Conservation (phyloP, 2,797 vertebrate species). For the Anguilla marmorata region DNA sequence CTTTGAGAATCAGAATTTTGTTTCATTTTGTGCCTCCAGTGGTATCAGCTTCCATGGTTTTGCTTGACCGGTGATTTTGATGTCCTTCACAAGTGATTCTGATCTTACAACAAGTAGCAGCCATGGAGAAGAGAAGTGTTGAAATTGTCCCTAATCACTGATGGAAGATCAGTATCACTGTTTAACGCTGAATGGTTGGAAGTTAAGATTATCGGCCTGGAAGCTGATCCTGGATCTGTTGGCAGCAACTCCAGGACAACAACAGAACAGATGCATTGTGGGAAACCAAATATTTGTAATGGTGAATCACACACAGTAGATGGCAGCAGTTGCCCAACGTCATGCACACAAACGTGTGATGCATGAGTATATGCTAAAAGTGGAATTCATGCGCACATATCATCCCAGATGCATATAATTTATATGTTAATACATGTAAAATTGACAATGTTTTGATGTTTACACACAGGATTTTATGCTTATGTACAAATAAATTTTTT, state of each 20-base stretch:
- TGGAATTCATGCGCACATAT: neutral
- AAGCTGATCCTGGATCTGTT: neutral
- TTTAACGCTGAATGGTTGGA: neutral
- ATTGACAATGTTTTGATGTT: neutral
- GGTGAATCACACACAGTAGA: conserved; percentile 8
- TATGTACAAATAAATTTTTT: too few relatives aligned
- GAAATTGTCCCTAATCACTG: neutral
- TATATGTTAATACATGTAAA: neutral
- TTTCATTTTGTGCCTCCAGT: neutral
- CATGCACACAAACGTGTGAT: neutral
- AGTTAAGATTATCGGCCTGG: neutral
- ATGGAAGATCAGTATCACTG: neutral
- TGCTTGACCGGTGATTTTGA: neutral
- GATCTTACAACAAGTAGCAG: neutral
- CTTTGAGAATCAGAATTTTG: neutral
- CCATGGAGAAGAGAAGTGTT: neutral
- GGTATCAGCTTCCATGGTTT: neutral
- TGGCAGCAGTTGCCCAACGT: conserved; percentile 26
- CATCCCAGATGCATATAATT: neutral
- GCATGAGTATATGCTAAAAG: neutral
- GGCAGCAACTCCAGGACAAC: neutral
- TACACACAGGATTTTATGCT: too few relatives aligned
- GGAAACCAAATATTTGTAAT: neutral
- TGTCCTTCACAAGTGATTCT: neutral
- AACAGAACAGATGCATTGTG: neutral